A percentile compares a stretch with the other conserved stretches of the same genome.
These are phyloP conservation scores for Acanthurus tractus DNA, from an alignment of 2,797 vertebrate genomes.

Conservation along the genomic window DNA sequence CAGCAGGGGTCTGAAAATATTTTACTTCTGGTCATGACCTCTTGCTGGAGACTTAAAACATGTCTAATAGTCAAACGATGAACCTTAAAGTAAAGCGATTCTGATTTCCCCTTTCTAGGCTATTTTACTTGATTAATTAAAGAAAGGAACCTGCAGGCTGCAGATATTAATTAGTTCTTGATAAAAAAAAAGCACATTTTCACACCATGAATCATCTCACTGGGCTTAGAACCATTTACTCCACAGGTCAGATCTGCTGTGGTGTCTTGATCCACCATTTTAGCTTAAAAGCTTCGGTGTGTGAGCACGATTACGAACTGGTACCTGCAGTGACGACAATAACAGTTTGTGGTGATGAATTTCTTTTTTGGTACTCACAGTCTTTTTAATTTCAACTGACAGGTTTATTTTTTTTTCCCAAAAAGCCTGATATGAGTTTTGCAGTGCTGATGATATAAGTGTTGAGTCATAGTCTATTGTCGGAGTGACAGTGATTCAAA, in stretches of 20 bases:
- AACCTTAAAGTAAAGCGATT: conserved; percentile 27
- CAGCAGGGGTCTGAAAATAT: conserved; percentile 4
- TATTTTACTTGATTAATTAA: conserved; percentile 50
- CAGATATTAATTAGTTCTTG: conserved; percentile 51
- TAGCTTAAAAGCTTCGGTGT: conserved; percentile 16
- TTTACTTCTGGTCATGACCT: conserved; percentile 24
- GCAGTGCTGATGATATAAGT: conserved; percentile 8
- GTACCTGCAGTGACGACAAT: not conserved
- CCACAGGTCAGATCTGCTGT: not conserved
- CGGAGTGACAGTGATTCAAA: conserved; percentile 21
- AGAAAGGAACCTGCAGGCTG: conserved; percentile 33
- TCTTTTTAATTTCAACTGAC: conserved; percentile 32
- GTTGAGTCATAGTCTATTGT: conserved; percentile 9
- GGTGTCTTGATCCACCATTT: conserved; percentile 17
- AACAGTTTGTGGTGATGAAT: conserved; percentile 8
- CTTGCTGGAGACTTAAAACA: conserved; percentile 9
- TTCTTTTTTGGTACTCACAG: not conserved
- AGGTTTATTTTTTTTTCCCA: not conserved
- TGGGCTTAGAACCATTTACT: conserved; percentile 11
- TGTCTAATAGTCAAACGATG: conserved; percentile 35
- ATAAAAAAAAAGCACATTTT: conserved; percentile 29
- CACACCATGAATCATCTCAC: conserved; percentile 38
- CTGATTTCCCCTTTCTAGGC: conserved; percentile 22
- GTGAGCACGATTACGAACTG: conserved; percentile 17
- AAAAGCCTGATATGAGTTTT: conserved; percentile 15